Conservation (phyloP, 2,888 invertebrate genomes). For the Stegophylla sp. region DNA sequence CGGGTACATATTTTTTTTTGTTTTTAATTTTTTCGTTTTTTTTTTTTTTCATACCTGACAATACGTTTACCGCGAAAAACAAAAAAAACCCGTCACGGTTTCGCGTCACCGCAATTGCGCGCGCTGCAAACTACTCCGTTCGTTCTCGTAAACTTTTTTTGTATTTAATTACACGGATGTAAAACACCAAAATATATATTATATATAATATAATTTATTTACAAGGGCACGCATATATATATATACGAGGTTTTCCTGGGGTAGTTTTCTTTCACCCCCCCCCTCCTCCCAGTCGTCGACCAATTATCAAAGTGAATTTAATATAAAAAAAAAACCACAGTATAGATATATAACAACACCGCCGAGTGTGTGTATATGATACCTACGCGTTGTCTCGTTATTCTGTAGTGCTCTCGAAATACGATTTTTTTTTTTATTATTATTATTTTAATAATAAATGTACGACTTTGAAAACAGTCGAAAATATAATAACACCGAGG, state of each 20-base stretch:
- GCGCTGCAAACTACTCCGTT: too few species aligned
- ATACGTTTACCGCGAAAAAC: too few species aligned
- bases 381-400: background rate
- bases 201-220: conserved; percentile 14
- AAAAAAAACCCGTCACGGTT: too few species aligned
- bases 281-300: background rate
- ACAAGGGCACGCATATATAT: background rate
- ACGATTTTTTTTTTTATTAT: background rate
- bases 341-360: background rate
- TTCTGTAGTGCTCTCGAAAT: background rate
- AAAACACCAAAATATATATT: conserved; percentile 20
- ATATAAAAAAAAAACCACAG: conserved; percentile 22
- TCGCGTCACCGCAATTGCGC: too few species aligned
- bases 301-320: conserved; percentile 41
- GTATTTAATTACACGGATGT: conserved; percentile 28
- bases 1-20: too few species aligned
- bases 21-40: too few species aligned
- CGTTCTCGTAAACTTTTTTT: background rate
- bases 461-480: background rate
- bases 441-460: background rate
- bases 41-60: too few species aligned
- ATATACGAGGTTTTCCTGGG: background rate
- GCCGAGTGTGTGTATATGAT: background rate
- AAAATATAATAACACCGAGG: too few species aligned
- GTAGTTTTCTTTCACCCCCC: background rate